A percentile compares a stretch with the other conserved stretches of the same genome.
Conservation (phyloP, 2,888 invertebrate species). For the Congeria kusceri region DNA sequence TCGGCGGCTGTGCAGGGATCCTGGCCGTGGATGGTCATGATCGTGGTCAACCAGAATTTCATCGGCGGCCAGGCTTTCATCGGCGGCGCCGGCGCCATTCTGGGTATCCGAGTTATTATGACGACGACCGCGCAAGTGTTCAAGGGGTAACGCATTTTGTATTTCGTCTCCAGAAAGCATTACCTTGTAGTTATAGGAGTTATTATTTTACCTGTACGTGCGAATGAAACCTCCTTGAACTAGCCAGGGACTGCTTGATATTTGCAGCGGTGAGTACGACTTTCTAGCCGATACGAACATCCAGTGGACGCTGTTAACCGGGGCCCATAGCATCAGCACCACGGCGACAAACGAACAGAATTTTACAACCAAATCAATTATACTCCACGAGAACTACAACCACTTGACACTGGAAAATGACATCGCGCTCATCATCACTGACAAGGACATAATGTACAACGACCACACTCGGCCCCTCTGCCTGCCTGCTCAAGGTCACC, state of each 20-base stretch:
- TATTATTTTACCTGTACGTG: conserved; percentile 1
- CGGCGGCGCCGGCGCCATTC: conserved; percentile 21
- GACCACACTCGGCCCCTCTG: conserved; percentile 26
- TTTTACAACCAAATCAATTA: conserved; percentile 18
- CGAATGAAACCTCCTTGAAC: neutral
- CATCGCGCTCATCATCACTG: conserved; percentile 23
- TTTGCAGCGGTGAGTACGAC: conserved; percentile 16
- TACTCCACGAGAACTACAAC: conserved; percentile 21
- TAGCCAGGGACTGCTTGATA: too few relatives aligned
- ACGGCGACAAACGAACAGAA: conserved; percentile 16
- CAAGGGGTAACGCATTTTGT: conserved; percentile 9
- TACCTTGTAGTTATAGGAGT: neutral
- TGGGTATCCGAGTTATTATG: conserved; percentile 14
- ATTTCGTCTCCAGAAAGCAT: too few relatives aligned
- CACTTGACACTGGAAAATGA: conserved; percentile 16
- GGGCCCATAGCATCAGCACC: conserved; percentile 32
- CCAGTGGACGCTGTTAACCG: conserved; percentile 22
- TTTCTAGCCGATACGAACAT: conserved; percentile 5
- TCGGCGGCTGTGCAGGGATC: conserved; percentile 27
- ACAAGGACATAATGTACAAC: conserved; percentile 25
- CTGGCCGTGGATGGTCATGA: conserved; percentile 35
- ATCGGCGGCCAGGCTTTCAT: conserved; percentile 15
- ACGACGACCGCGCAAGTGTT: conserved; percentile 29
- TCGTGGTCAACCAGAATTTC: conserved; percentile 9
- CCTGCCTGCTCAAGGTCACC: conserved; percentile 14